Evolutionary conservation across 2,113 vertebrate species (phyloP).

Genomic region (Plotosus lineatus): DNA sequence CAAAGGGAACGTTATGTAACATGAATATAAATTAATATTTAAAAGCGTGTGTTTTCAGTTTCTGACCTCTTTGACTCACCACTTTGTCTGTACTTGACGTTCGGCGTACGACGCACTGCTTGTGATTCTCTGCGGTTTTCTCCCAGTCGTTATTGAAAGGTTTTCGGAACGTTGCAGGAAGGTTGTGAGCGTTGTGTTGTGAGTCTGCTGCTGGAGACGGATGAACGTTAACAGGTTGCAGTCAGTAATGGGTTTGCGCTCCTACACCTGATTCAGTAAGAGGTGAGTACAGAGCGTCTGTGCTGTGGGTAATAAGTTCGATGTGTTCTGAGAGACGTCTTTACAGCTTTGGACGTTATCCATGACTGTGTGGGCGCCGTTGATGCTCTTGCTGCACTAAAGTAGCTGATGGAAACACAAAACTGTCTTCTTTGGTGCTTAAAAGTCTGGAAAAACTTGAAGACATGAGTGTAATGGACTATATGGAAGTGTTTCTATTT

Average conservation of each 20-base stretch:
- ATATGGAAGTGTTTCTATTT: constrained; percentile 21
- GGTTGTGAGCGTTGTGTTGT: neutral
- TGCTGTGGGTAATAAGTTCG: neutral
- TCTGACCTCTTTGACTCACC: neutral
- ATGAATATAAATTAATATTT: neutral
- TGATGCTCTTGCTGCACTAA: neutral
- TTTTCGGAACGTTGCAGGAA: neutral
- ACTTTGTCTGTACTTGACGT: neutral
- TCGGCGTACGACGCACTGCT: neutral
- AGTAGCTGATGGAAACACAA: constrained; percentile 14
- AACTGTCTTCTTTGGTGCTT: neutral
- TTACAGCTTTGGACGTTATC: neutral
- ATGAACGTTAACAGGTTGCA: neutral
- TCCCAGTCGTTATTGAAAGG: neutral
- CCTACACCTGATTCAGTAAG: neutral
- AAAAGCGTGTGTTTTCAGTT: neutral
- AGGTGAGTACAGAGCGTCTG: neutral
- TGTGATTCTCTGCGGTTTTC: neutral
- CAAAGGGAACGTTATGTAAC: too few species aligned
- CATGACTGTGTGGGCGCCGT: neutral
- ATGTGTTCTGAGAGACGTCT: constrained; percentile 5
- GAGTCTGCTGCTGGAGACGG: neutral
- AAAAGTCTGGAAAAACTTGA: neutral
- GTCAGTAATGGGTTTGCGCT: neutral
- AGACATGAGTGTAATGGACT: neutral